Conservation (phyloP, 1,140 invertebrate species). For the Pentalonia nigronervosa region DNA sequence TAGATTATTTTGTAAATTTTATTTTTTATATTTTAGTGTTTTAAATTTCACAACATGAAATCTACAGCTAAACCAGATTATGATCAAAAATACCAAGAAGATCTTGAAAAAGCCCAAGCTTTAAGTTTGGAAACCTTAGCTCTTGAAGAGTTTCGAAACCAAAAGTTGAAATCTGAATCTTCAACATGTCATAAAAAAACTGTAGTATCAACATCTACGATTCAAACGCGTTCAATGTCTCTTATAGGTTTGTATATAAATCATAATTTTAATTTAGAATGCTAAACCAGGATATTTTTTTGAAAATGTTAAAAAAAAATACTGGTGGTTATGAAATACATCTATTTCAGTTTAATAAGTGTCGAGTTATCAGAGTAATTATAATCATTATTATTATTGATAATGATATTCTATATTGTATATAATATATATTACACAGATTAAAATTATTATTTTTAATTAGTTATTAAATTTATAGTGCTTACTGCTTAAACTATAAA, state of each 20-base stretch:
- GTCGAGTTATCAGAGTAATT: background rate
- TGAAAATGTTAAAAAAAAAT: background rate
- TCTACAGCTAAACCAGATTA: slow-evolving; percentile 45
- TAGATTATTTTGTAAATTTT: background rate
- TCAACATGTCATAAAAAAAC: background rate
- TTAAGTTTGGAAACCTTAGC: slow-evolving; percentile 84
- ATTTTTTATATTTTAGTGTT: slow-evolving; percentile 36
- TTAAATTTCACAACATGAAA: slow-evolving; percentile 35
- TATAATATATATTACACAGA: background rate
- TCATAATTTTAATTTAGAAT: background rate
- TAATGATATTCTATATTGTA: background rate
- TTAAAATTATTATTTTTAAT: background rate
- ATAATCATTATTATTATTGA: background rate
- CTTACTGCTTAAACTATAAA: background rate
- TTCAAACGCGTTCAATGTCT: slow-evolving; percentile 30
- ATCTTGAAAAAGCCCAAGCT: slow-evolving; percentile 84
- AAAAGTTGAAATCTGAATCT: slow-evolving; percentile 59
- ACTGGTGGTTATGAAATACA: background rate
- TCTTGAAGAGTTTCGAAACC: slow-evolving; percentile 77
- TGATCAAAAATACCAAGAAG: slow-evolving; percentile 72
- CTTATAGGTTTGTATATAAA: slow-evolving; percentile 40
- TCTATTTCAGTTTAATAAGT: background rate
- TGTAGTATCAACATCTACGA: background rate
- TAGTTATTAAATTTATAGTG: background rate
- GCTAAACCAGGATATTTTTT: background rate